These are phyloP conservation scores for Achatina immaculata DNA, from an alignment of 1,140 invertebrate species.

Conservation along the genomic window DNA sequence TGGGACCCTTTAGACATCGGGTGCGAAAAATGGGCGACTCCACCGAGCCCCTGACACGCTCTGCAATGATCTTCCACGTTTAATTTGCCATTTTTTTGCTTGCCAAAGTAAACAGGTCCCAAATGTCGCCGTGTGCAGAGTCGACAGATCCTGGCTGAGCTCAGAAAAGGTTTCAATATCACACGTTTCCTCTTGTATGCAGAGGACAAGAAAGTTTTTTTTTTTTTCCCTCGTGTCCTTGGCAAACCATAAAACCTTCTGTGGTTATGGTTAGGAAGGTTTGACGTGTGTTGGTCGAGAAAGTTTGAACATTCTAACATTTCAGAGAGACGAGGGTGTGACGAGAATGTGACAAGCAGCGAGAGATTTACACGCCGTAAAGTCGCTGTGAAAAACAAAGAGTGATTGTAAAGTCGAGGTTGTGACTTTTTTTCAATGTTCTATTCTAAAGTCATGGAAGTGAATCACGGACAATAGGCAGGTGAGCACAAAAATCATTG, in stretches of 20 bases:
- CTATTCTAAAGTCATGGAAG: too few species aligned
- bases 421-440: too few species aligned
- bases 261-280: not conserved
- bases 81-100: conserved; percentile 10
- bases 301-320: not conserved
- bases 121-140: conserved; percentile 12
- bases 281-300: not conserved
- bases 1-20: not conserved
- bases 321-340: too few species aligned
- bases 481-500: too few species aligned
- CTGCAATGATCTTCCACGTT: conserved; percentile 14
- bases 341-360: too few species aligned
- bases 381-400: too few species aligned
- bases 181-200: not conserved
- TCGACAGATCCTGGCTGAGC: not conserved
- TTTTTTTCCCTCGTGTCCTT: not conserved
- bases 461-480: too few species aligned
- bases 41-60: not conserved
- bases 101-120: not conserved
- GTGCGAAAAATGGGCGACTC: not conserved
- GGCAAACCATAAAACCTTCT: not conserved
- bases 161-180: not conserved
- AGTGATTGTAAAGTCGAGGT: too few species aligned
- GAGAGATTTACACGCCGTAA: too few species aligned
- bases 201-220: not conserved